These are phyloP conservation scores for Cerastoderma edule DNA, from an alignment of 2,888 invertebrate genomes.

Conservation along the genomic window DNA sequence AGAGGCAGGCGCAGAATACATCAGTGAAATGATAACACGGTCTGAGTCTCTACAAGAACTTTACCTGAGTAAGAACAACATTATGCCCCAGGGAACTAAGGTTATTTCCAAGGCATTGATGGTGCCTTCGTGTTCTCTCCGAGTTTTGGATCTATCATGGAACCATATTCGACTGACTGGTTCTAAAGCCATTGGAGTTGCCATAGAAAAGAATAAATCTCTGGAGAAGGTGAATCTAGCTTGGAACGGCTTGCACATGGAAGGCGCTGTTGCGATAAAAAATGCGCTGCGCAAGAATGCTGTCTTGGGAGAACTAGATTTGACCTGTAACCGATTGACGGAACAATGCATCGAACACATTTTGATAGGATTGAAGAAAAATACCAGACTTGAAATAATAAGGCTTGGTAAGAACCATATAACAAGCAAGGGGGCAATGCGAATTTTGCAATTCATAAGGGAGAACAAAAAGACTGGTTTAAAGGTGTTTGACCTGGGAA, in stretches of 20 bases:
- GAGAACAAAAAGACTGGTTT: constrained; percentile 45
- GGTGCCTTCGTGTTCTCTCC: constrained; percentile 32
- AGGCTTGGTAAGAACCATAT: constrained; percentile 59
- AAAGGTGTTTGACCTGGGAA: constrained; percentile 61
- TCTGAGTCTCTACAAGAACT: constrained; percentile 60
- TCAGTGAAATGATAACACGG: constrained; percentile 49
- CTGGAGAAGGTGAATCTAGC: constrained; percentile 70
- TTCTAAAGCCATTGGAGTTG: constrained; percentile 70
- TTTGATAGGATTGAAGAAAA: constrained; percentile 69
- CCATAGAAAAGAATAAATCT: constrained; percentile 62
- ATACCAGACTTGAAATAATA: constrained; percentile 65
- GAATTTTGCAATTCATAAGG: constrained; percentile 51
- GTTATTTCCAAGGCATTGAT: constrained; percentile 55
- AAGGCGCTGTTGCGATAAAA: constrained; percentile 70
- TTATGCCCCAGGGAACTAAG: constrained; percentile 67
- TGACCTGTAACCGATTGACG: constrained; percentile 75
- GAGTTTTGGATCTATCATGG: constrained; percentile 75
- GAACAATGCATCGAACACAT: constrained; percentile 67
- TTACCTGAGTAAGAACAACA: constrained; percentile 67
- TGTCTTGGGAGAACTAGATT: constrained; percentile 69
- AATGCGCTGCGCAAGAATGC: constrained; percentile 66
- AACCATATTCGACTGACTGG: constrained; percentile 76
- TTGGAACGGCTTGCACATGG: constrained; percentile 76
- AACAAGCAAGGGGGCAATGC: constrained; percentile 53
- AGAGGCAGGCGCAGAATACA: constrained; percentile 63